These are phyloP conservation scores for Parnassius mnemosyne DNA, from an alignment of 2,888 invertebrate species.

Conservation along the genomic window DNA sequence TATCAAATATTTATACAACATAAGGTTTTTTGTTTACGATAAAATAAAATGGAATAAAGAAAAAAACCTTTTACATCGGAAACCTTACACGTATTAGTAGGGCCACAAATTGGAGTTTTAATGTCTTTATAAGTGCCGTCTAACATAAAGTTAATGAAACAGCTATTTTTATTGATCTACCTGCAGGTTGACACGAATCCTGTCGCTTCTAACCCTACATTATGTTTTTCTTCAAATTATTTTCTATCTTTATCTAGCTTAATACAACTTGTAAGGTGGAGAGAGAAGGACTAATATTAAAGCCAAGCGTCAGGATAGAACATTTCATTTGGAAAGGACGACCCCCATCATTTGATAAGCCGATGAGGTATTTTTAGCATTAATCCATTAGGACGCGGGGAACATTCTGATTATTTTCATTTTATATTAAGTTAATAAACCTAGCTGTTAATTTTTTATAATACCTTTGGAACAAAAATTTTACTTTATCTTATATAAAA, in stretches of 20 bases:
- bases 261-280: conserved; percentile 34
- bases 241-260: conserved; percentile 49
- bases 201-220: conserved; percentile 65
- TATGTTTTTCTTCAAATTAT: conserved; percentile 72
- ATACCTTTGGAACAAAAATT: no score
- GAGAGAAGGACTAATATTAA: conserved; percentile 44
- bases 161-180: conserved; percentile 76
- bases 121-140: conserved; percentile 79
- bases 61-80: conserved; percentile 41
- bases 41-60: conserved; percentile 27
- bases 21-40: conserved; percentile 21
- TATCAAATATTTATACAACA: conserved; percentile 11
- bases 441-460: no score
- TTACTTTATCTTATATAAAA: no score
- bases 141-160: conserved; percentile 74
- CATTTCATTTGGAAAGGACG: conserved; percentile 71
- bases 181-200: conserved; percentile 72
- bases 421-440: not conserved
- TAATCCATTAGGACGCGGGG: conserved; percentile 63
- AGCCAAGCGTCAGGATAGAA: conserved; percentile 60
- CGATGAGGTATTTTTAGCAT: conserved; percentile 69
- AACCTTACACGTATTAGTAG: conserved; percentile 41
- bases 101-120: conserved; percentile 58
- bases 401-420: conserved; percentile 47
- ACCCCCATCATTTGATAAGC: conserved; percentile 77